Percentiles rank a stretch among this genome's conserved stretches.
Conservation (phyloP, 37 sponge, comb jelly and placozoan genomes). For the Dysidea cf. avara region DNA sequence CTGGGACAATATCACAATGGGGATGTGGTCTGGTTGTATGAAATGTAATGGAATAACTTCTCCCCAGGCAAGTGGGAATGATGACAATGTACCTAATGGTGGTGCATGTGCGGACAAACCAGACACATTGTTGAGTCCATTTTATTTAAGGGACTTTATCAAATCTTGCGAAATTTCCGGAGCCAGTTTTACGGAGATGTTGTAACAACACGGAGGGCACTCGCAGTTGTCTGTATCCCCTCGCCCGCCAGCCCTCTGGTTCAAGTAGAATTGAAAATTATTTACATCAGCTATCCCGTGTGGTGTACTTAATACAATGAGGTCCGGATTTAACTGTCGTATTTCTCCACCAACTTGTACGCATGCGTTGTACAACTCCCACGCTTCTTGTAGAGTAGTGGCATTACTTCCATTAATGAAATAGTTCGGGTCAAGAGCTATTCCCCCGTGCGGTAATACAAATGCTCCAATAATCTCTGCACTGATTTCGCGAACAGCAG, state of each 20-base stretch:
- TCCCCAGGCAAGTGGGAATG: no score
- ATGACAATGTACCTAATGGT: no score
- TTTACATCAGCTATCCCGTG: slow-evolving; percentile 73
- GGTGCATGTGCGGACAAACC: slow-evolving; percentile 63
- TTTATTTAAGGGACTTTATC: slow-evolving; percentile 23
- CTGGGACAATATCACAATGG: slow-evolving; percentile 53
- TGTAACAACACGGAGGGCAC: slow-evolving; percentile 83
- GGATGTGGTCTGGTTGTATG: background rate
- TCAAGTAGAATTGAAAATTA: slow-evolving; percentile 66
- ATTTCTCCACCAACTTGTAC: slow-evolving; percentile 31
- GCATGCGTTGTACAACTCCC: slow-evolving; percentile 66
- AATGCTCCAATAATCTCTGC: slow-evolving; percentile 49
- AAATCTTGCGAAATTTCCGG: slow-evolving; percentile 9
- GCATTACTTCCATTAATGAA: slow-evolving; percentile 61
- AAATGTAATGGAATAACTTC: slow-evolving; percentile 78
- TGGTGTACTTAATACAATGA: slow-evolving; percentile 69
- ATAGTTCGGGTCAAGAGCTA: slow-evolving; percentile 66
- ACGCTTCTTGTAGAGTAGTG: slow-evolving; percentile 49
- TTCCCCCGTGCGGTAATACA: slow-evolving; percentile 82
- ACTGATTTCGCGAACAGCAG: no score
- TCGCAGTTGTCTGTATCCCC: slow-evolving; percentile 81
- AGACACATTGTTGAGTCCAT: slow-evolving; percentile 26
- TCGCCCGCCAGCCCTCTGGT: slow-evolving; percentile 46
- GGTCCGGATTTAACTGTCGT: slow-evolving; percentile 50
- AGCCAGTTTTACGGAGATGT: slow-evolving; percentile 46